phyloP scores from a whole-genome alignment of 2,797 vertebrate genomes.

The Sebastes alutus region DNA sequence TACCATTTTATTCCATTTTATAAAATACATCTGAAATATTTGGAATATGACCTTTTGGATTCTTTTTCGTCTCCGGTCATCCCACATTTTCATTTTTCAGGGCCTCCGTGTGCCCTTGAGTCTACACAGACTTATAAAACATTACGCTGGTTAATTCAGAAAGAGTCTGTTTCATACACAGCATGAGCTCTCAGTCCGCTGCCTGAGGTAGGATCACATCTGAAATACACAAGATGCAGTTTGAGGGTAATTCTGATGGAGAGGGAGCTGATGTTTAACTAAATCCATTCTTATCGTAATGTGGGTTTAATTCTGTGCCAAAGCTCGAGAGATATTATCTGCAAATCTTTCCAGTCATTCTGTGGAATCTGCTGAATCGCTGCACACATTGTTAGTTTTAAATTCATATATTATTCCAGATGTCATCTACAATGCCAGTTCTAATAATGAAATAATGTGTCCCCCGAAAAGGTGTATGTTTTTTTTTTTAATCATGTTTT shows the following conservation, averaged over 20 bases:
- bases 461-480: neutral
- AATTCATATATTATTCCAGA: neutral
- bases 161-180: slow-evolving; percentile 10
- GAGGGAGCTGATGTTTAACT: slow-evolving; percentile 27
- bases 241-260: slow-evolving; percentile 5
- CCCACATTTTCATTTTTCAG: neutral
- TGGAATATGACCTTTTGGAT: neutral
- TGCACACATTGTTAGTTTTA: neutral
- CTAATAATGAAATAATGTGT: neutral
- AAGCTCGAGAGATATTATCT: neutral
- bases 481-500: slow-evolving; percentile 3
- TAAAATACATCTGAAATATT: neutral
- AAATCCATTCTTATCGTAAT: slow-evolving; percentile 31
- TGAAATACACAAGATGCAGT: slow-evolving; percentile 36
- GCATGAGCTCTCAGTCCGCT: slow-evolving; percentile 14
- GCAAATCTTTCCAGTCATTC: slow-evolving; percentile 10
- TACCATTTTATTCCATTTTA: neutral
- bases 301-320: slow-evolving; percentile 4
- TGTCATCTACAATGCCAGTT: slow-evolving; percentile 1
- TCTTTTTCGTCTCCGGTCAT: neutral
- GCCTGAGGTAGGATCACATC: slow-evolving; percentile 31
- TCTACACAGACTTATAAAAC: slow-evolving; percentile 5
- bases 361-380: neutral
- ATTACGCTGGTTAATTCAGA: neutral
- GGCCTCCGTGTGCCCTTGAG: neutral